These are phyloP conservation scores for Holothuria scabra DNA, from an alignment of 53 echinoderm and acorn worm species.

Conservation along the genomic window DNA sequence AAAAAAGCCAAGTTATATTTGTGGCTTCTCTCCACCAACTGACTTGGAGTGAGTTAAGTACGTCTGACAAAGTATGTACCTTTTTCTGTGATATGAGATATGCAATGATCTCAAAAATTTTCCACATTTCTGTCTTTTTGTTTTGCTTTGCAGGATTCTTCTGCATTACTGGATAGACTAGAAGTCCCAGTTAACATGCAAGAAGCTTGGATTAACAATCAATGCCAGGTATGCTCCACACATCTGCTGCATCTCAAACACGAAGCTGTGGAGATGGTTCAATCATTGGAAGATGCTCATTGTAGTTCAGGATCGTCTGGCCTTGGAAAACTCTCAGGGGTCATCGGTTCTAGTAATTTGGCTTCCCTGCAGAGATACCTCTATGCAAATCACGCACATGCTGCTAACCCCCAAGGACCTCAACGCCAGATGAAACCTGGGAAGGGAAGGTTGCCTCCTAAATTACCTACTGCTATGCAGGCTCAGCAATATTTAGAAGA, in stretches of 20 bases:
- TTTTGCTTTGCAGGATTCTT: slow-evolving; percentile 76
- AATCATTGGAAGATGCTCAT: slow-evolving; percentile 89
- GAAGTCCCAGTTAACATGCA: slow-evolving; percentile 80
- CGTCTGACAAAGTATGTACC: not conserved
- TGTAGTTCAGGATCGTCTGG: slow-evolving; percentile 67
- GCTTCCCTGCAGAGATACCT: slow-evolving; percentile 90
- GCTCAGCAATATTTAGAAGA: slow-evolving; percentile 95
- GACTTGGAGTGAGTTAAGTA: not conserved
- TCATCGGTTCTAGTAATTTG: slow-evolving; percentile 85
- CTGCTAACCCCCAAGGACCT: slow-evolving; percentile 24
- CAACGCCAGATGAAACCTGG: slow-evolving; percentile 65
- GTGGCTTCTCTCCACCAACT: too few relatives aligned
- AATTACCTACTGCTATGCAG: slow-evolving; percentile 66
- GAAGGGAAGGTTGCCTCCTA: slow-evolving; percentile 55
- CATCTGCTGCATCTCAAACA: slow-evolving; percentile 87
- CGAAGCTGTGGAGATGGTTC: slow-evolving; percentile 95
- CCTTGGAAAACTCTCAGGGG: slow-evolving; percentile 73
- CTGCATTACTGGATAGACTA: slow-evolving; percentile 83
- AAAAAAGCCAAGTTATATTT: too few relatives aligned
- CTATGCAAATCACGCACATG: slow-evolving; percentile 80
- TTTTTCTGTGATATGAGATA: not conserved
- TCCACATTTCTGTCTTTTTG: slow-evolving; percentile 3
- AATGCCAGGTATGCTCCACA: slow-evolving; percentile 90
- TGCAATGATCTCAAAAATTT: not conserved
- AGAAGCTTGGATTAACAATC: slow-evolving; percentile 86